Evolutionary conservation across 1,140 invertebrate genomes (phyloP), one percentile per base, ranked within the genome.

Genomic region (Sminthurinus signatus): DNA sequence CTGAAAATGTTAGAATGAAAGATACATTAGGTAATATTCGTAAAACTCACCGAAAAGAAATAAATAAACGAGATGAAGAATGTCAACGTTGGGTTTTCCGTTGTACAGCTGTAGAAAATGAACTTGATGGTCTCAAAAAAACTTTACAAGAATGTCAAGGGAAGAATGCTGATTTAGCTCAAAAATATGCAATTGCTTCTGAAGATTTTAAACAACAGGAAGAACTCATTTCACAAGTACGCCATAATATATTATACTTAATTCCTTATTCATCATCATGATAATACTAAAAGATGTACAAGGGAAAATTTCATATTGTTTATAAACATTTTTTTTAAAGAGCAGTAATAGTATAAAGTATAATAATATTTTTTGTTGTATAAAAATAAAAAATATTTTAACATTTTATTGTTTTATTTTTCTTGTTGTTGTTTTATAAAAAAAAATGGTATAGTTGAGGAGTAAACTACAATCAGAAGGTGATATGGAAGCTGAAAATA

Each of bases 1-100:
- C 29, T 25, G 61, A 63, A 43, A 56, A 57, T n/a, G 17, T 2
- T 5, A 14, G 23, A 17, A 10, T 63, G 32, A 63, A 63, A 57
- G 61, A 63, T 4, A 25, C 43, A 3, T 27, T 62, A 10, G 48
- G 3, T 10, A 62, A 19, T 23, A 15, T 55, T 12, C 29, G 51
- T 3, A 54, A 62, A 44, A 39, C 21, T 54, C 60, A 62, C 25
- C 51, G 31, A 2, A 25, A 36, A 2, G 60, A 62, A 8, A 31
- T 55, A n/a, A 42, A 17, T 17, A 62, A 62, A 51, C 29, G 43
- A n/a, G 60, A 31, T 15, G 46, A 29, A 25, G 46, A 51, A 32
- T 14, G 14, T 12, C 44, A 61, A 19, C 27, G 60, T 19, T 29
- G 42, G 60, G 31, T 52, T 14, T 10, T n/a, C 2, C 28, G 19